phyloP scores from a whole-genome alignment of 2,113 vertebrate genomes.

The Aix galericulata region DNA sequence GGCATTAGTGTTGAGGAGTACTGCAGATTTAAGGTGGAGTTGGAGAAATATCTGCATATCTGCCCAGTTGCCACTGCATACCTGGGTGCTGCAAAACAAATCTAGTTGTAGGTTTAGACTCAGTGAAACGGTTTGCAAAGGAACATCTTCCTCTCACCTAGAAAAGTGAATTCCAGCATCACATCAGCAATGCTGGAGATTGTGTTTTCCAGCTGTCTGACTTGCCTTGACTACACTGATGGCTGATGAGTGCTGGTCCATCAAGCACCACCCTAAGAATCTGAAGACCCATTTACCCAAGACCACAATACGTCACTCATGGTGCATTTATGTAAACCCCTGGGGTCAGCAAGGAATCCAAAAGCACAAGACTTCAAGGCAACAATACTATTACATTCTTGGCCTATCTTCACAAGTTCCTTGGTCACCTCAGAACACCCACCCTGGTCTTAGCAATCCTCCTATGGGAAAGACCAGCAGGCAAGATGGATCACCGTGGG shows the following conservation, averaged over 20 bases:
- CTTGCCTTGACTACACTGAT: not conserved
- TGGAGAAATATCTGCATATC: not conserved
- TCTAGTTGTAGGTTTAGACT: not conserved
- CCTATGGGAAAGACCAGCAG: not conserved
- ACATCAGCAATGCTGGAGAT: not conserved
- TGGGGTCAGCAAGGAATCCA: not conserved
- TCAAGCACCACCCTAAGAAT: not conserved
- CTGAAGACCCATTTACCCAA: not conserved
- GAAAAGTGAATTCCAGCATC: not conserved
- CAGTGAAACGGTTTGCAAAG: not conserved
- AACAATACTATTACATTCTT: not conserved
- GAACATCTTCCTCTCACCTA: not conserved
- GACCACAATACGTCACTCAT: rapidly evolving
- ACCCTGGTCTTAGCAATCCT: not conserved
- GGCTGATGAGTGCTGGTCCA: not conserved
- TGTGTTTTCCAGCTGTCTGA: not conserved
- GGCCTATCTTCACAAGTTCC: not conserved
- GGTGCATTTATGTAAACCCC: not conserved
- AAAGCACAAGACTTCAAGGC: not conserved
- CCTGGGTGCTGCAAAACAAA: not conserved
- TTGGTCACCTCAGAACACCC: not conserved
- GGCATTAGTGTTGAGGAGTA: not conserved
- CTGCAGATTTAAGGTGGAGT: not conserved
- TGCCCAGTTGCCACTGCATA: not conserved
- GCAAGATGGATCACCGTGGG: not conserved